Evolutionary conservation across 1,140 invertebrate species (phyloP), one percentile per base, ranked within the genome.

Genomic region (Camponotus floridanus): DNA sequence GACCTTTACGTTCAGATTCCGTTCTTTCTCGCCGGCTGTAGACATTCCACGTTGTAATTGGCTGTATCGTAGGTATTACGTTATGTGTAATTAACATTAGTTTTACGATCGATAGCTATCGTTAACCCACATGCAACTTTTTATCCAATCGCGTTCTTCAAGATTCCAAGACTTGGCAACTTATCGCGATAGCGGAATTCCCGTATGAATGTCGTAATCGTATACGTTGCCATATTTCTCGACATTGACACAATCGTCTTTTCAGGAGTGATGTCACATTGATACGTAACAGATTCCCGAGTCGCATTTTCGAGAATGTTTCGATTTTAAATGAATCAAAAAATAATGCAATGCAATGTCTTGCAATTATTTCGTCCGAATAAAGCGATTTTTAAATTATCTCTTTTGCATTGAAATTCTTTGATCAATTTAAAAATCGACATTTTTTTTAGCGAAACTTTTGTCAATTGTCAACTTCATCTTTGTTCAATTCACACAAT

Each of bases 1-100:
- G 45, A 74, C 67, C 86, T 85, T 88, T 85, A 21, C 67, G 33
- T 62, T 21, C 64, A 21, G n/a, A 79, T 21, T 59, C 31, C 68
- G 8, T 55, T 86, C 21, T 36, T 71, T 85, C 71, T 33, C 76
- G 21, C 36, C 8, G 55, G 84, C 51, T 45, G 59, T 31, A 78
- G 45, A 31, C 71, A 76, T 81, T 81, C 79, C 55, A 61, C 36
- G 26, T 15, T 15, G 33, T 65, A 61, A 76, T 88, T 73, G 48
- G 33, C 36, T 26, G 48, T 80, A 80, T 55, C 76, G 39, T 18
- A 45, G 31, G 26, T 73, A 48, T 74, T 73, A 62, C 68, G 68
- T 61, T 83, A 73, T 42, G 51, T 55, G 76, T 68, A 89, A 89
- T 89, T 89, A 89, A 57, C 42, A 59, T 57, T 86, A 62, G 61